phyloP scores from a whole-genome alignment of 2,113 vertebrate species.

The Carassius carassius region DNA sequence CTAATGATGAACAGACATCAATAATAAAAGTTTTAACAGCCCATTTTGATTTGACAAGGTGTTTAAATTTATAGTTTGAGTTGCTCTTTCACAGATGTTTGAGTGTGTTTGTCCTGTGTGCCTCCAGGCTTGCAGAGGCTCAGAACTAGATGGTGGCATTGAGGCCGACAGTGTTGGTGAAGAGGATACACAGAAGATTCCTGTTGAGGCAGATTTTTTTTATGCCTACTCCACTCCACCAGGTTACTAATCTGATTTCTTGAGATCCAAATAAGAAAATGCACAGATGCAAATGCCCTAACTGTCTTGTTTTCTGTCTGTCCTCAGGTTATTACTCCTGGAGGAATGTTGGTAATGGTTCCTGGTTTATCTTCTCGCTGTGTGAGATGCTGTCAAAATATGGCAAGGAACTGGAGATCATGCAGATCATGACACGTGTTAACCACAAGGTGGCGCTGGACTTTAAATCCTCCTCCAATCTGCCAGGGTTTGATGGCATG shows the following conservation, averaged over 20 bases:
- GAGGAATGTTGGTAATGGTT: slow-evolving; percentile 88
- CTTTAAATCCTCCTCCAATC: slow-evolving; percentile 79
- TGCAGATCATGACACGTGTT: slow-evolving; percentile 90
- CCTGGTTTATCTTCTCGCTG: slow-evolving; percentile 95
- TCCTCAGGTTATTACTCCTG: slow-evolving; percentile 94
- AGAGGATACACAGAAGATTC: slow-evolving; percentile 78
- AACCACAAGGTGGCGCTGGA: slow-evolving; percentile 83
- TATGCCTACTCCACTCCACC: slow-evolving; percentile 90
- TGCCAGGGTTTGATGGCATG: slow-evolving; percentile 75
- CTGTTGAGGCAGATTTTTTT: slow-evolving; percentile 89
- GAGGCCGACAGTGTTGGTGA: slow-evolving; percentile 73
- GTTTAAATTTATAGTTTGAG: too few species aligned
- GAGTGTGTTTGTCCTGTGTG: not conserved
- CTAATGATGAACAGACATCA: too few species aligned
- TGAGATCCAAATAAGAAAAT: not conserved
- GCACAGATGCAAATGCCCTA: not conserved
- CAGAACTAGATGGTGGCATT: slow-evolving; percentile 76
- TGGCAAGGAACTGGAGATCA: slow-evolving; percentile 78
- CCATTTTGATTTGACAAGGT: too few species aligned
- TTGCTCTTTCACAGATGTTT: too few species aligned
- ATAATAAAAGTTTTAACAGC: too few species aligned
- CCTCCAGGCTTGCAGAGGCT: slow-evolving; percentile 74
- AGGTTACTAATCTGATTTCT: slow-evolving; percentile 69
- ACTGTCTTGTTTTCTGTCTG: not conserved
- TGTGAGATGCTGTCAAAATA: slow-evolving; percentile 77